A percentile compares a stretch with the other conserved stretches of the same genome.
phyloP scores from a whole-genome alignment of 2,888 invertebrate species.

The Psococerastis gibbosa region DNA sequence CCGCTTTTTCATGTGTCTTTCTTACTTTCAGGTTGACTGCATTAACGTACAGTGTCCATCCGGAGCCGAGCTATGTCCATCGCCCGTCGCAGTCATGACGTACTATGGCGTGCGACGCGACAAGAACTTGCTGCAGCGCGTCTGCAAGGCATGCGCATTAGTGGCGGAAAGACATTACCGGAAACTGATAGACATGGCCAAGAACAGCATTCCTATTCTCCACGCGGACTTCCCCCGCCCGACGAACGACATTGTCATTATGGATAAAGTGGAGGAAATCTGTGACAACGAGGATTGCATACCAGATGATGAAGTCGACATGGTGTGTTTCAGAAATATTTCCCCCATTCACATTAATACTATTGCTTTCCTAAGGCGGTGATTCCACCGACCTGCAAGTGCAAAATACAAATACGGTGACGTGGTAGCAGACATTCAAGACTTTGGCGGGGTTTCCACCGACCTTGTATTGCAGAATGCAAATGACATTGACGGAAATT shows the following conservation, averaged over 20 bases:
- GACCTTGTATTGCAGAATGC: too few relatives aligned
- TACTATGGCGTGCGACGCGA: slow-evolving; percentile 26
- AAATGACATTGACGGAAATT: too few relatives aligned
- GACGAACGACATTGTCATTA: slow-evolving; percentile 29
- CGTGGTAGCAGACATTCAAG: too few relatives aligned
- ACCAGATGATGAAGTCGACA: slow-evolving; percentile 12
- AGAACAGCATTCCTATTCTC: slow-evolving; percentile 19
- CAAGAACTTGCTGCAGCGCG: slow-evolving; percentile 24
- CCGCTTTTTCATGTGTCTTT: background rate
- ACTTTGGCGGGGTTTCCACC: too few relatives aligned
- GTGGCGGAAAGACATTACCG: slow-evolving; percentile 24
- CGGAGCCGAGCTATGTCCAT: slow-evolving; percentile 14
- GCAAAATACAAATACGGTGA: too few relatives aligned
- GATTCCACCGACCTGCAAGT: too few relatives aligned
- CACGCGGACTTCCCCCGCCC: slow-evolving; percentile 22
- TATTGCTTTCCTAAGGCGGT: too few relatives aligned
- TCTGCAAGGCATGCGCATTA: slow-evolving; percentile 26
- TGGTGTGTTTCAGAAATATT: slow-evolving; percentile 5
- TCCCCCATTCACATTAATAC: slow-evolving; percentile 17
- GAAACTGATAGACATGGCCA: slow-evolving; percentile 17
- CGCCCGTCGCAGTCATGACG: slow-evolving; percentile 20
- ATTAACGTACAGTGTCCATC: slow-evolving; percentile 17
- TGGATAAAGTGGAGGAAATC: slow-evolving; percentile 36
- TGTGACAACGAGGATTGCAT: slow-evolving; percentile 14
- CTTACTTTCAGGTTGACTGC: slow-evolving; percentile 12